These are phyloP conservation scores for Tachystola acroxantha DNA, from an alignment of 2,888 invertebrate genomes.

Conservation along the genomic window DNA sequence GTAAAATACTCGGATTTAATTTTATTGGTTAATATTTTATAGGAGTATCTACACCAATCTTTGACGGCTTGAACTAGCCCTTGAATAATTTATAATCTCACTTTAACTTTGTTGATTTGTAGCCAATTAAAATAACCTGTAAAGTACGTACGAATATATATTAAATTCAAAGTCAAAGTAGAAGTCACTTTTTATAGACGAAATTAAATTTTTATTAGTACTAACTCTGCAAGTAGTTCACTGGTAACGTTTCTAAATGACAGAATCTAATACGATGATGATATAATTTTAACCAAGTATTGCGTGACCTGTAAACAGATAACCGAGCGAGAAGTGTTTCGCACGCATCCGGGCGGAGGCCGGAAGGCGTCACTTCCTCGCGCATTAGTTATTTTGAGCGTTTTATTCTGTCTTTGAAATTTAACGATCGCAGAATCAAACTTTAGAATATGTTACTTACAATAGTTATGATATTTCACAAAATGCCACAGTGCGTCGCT, in stretches of 20 bases:
- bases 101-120: conserved; percentile 10
- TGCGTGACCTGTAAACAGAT: conserved; percentile 15
- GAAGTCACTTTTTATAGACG: too few species aligned
- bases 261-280: too few species aligned
- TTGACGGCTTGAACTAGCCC: background rate
- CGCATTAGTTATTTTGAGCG: background rate
- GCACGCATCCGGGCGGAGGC: conserved; percentile 37
- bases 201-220: too few species aligned
- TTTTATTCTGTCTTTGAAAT: too few species aligned
- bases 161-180: background rate
- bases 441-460: too few species aligned
- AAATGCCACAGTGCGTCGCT: too few species aligned
- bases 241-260: too few species aligned
- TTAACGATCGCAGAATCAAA: too few species aligned
- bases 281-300: too few species aligned
- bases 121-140: conserved; percentile 6
- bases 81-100: conserved; percentile 11
- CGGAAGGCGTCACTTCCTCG: conserved; percentile 20
- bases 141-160: background rate
- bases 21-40: conserved; percentile 12
- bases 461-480: too few species aligned
- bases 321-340: conserved; percentile 19
- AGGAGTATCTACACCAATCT: background rate
- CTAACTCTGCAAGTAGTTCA: too few species aligned
- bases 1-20: too few species aligned